These are phyloP conservation scores for Burhinus bistriatus DNA, from an alignment of 2,113 vertebrate species.

Conservation along the genomic window DNA sequence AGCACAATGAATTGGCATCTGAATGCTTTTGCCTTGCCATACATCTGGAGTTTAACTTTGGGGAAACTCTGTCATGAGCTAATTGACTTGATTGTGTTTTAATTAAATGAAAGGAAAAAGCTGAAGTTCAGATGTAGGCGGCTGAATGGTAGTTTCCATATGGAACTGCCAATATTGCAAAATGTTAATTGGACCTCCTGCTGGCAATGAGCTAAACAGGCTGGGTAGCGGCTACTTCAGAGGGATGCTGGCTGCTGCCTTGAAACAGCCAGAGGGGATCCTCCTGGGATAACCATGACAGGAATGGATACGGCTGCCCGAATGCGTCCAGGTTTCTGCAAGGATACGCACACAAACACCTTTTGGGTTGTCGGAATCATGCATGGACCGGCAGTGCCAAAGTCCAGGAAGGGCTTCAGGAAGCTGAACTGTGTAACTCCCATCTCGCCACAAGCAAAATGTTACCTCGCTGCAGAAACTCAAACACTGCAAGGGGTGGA, in stretches of 20 bases:
- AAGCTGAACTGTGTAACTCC: not conserved
- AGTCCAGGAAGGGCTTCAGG: not conserved
- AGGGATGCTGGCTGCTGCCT: not conserved
- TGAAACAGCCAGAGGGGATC: not conserved
- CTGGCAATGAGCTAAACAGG: conserved; percentile 7
- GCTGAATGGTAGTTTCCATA: conserved; percentile 51
- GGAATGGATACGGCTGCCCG: not conserved
- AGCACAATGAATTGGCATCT: conserved; percentile 15
- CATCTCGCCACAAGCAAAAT: not conserved
- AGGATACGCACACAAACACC: not conserved
- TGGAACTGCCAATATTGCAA: conserved; percentile 35
- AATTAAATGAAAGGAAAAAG: conserved; percentile 57
- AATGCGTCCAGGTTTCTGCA: not conserved
- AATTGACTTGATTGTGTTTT: conserved; percentile 44
- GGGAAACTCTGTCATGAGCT: conserved; percentile 41
- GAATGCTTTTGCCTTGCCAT: conserved; percentile 6
- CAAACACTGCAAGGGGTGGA: not conserved
- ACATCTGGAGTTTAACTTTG: conserved; percentile 22
- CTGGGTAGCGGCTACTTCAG: conserved; percentile 25
- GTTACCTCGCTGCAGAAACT: not conserved
- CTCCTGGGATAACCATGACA: not conserved
- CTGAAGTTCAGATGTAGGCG: conserved; percentile 29
- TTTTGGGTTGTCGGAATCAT: not conserved
- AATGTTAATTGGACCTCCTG: conserved; percentile 61
- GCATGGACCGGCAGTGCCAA: not conserved